Conservation (phyloP, 1,140 invertebrate species). For the Magallana gigas region DNA sequence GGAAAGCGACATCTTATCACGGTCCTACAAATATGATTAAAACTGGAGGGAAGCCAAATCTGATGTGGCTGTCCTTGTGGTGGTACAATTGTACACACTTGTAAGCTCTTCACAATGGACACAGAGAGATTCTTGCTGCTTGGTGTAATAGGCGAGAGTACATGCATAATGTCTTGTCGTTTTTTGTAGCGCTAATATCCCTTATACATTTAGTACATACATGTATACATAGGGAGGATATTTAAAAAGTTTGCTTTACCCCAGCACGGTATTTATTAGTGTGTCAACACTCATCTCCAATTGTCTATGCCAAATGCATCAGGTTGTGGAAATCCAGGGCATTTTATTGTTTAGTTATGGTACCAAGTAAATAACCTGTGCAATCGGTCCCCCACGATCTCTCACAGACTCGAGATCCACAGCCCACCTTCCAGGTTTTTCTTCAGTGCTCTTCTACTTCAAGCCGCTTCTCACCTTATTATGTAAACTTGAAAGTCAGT, state of each 20-base stretch:
- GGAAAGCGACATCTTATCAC: constrained; percentile 33
- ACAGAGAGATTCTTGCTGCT: neutral
- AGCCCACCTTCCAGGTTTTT: neutral
- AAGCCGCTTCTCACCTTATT: constrained; percentile 5
- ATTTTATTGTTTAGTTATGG: constrained; percentile 14
- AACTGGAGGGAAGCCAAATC: constrained; percentile 26
- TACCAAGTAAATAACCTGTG: neutral
- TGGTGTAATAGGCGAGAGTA: neutral
- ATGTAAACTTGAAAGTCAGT: too few relatives aligned
- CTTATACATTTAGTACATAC: neutral
- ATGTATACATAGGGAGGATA: neutral
- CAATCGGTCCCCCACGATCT: neutral
- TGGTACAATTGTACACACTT: neutral
- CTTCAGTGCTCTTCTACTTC: neutral
- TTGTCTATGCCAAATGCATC: neutral
- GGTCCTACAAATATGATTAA: constrained; percentile 29
- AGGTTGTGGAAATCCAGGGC: neutral
- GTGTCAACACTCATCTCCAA: constrained; percentile 5
- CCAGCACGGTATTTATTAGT: constrained; percentile 19
- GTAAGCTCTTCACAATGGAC: neutral
- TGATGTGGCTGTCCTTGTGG: neutral
- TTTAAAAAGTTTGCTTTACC: constrained; percentile 27
- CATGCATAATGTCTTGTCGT: neutral
- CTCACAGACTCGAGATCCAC: neutral
- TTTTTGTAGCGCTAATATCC: neutral